Evolutionary conservation across 2,113 vertebrate genomes (phyloP).

Genomic region (Brachyistius frenatus): DNA sequence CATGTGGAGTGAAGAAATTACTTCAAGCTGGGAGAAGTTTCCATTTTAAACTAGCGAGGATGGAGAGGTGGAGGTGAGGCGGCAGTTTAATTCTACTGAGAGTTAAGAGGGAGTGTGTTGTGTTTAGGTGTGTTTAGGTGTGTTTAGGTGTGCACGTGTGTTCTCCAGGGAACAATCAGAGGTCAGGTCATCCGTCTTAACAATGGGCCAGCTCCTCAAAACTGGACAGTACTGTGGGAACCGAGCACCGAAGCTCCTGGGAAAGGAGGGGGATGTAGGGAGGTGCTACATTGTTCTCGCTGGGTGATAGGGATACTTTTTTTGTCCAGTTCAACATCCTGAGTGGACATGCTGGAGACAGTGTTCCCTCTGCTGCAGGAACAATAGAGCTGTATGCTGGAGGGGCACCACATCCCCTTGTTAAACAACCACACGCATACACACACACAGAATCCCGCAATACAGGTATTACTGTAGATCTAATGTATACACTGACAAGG

Average conservation of each 20-base stretch:
- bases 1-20: conserved; percentile 40
- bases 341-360: conserved; percentile 64
- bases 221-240: conserved; percentile 76
- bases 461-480: conserved; percentile 13
- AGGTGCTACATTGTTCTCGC: conserved; percentile 71
- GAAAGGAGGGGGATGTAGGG: conserved; percentile 62
- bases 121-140: conserved; percentile 27
- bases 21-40: conserved; percentile 64
- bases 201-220: conserved; percentile 62
- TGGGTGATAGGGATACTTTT: conserved; percentile 61
- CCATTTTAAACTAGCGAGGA: conserved; percentile 27
- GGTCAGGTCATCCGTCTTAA: conserved; percentile 63
- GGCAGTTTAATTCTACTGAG: background rate
- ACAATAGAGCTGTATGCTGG: conserved; percentile 75
- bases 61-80: conserved; percentile 27
- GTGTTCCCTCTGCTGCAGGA: conserved; percentile 62
- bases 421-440: conserved; percentile 31
- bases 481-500: background rate
- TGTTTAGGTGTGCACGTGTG: conserved; percentile 10
- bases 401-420: conserved; percentile 51
- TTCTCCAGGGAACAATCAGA: conserved; percentile 61
- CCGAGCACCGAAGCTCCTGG: conserved; percentile 53
- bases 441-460: conserved; percentile 2
- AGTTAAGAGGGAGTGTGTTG: conserved; percentile 14
- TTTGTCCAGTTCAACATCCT: conserved; percentile 72